These are phyloP conservation scores for Drosophila fungiperda DNA, from an alignment of 2,888 invertebrate species.

Conservation along the genomic window DNA sequence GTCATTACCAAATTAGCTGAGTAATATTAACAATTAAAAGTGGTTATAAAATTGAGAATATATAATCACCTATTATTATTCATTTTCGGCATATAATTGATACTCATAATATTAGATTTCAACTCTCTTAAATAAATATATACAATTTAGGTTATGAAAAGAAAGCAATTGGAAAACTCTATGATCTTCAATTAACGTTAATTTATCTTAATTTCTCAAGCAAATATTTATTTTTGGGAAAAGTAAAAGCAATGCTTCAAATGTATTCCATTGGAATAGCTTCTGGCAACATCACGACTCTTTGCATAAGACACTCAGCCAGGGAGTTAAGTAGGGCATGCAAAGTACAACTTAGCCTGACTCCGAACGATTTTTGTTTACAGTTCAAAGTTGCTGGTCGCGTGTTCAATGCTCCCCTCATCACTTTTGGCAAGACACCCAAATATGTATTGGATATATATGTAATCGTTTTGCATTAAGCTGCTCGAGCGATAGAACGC, in stretches of 20 bases:
- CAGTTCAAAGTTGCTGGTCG: constrained; percentile 65
- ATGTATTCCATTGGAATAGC: constrained; percentile 9
- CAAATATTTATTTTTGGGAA: constrained; percentile 2
- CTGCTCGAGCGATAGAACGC: constrained; percentile 42
- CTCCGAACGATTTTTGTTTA: constrained; percentile 51
- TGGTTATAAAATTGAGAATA: background rate
- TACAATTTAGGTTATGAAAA: background rate
- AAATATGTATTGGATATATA: constrained; percentile 22
- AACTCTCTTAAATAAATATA: background rate
- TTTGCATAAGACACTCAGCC: constrained; percentile 3
- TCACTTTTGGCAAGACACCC: constrained; percentile 21
- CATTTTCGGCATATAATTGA: background rate
- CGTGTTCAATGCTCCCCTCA: constrained; percentile 64
- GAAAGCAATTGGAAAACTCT: background rate
- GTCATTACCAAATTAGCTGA: background rate
- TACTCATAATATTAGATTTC: background rate
- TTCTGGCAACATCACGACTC: constrained; percentile 13
- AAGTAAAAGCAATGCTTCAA: constrained; percentile 1
- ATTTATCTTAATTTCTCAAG: background rate
- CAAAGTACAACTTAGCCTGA: constrained; percentile 56
- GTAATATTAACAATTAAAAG: background rate
- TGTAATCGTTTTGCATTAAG: constrained; percentile 29
- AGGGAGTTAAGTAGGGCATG: constrained; percentile 67
- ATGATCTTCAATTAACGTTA: background rate
- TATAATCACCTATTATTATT: background rate